Conservation (phyloP, 2,797 vertebrate genomes). For the Rhabdomys pumilio region DNA sequence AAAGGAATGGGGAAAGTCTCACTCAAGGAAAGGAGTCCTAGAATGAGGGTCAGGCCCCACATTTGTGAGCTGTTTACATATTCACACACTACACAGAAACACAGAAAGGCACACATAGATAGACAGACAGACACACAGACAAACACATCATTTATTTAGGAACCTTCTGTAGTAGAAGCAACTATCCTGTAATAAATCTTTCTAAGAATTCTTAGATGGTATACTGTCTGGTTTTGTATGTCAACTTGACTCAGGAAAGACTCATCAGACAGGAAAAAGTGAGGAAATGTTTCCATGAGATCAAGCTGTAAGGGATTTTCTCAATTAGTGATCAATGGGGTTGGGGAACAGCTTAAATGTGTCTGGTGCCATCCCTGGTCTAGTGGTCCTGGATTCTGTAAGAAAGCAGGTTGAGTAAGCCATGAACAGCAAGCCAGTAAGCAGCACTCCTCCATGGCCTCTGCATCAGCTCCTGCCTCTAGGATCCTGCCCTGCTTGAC, state of each 20-base stretch:
- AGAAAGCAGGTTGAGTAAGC: not conserved
- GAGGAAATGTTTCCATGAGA: not conserved
- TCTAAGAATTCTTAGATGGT: slow-evolving; percentile 1
- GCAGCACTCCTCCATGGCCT: not conserved
- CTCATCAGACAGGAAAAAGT: not conserved
- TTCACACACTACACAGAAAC: not conserved
- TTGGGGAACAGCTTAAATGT: not conserved
- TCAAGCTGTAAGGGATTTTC: not conserved
- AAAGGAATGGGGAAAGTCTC: no score
- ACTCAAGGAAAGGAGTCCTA: no score
- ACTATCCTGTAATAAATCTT: not conserved
- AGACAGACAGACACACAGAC: not conserved
- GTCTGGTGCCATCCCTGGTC: not conserved
- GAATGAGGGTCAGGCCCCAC: no score
- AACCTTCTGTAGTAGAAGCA: not conserved
- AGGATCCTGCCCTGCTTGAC: not conserved
- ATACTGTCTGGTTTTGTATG: not conserved
- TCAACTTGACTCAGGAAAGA: not conserved
- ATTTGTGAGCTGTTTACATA: not conserved
- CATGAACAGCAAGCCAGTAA: not conserved
- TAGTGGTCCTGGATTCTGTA: not conserved
- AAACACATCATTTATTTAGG: not conserved
- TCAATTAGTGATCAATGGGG: not conserved
- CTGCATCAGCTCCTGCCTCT: not conserved
- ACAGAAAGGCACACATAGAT: not conserved